Base-by-base conservation (phyloP, 2,113 vertebrate species). In the Pristiophorus japonicus region DNA sequence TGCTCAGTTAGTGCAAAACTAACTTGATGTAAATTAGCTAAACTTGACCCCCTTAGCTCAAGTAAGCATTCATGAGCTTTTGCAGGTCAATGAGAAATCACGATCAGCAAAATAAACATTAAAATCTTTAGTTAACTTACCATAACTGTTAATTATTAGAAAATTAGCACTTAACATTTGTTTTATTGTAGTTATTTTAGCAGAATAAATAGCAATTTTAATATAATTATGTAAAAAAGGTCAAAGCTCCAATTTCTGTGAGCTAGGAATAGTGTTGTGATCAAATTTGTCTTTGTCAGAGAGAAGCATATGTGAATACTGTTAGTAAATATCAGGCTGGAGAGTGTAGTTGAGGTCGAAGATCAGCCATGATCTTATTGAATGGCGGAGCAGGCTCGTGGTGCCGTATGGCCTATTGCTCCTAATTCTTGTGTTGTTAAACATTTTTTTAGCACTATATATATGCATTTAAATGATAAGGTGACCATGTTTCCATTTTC, bases 401-500 rank as follows among this genome's bases (percentile, higher is more conserved):
- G 51, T 1, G 51, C 51, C 51, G 51, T 51, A 51, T 51, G 51
- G 51, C 51, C 51, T 51, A 51, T 4, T 51, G 51, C 51, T 51
- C 51, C 51, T 51, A 51, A 51, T 51, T 51, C 51, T 51, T 51
- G 4, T 51, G 51, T 51, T 51, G 2, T 51, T 51, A 51, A 51
- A 51, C 4, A 51, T 90, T 51, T 14, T 14, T 59, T 59, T 59
- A 34, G 12, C 30, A 45, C n/a, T n/a, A 4, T 91, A 10, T 66
- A 12, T 62, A 63, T 94, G n/a, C 38, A 47, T 94, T 70, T 73
- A 51, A 94, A 34, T 94, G 66, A 94, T 94, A 16, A 47, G 22
- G 0, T 90, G 65, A 94, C 42, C 1, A 47, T 51, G 34, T 94
- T 94, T 94, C 66, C 24, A 67, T 87, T 59, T 96, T 96, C 14